Evolutionary conservation across 2,113 vertebrate genomes (phyloP).

Genomic region (Petrocephalus zakoni): DNA sequence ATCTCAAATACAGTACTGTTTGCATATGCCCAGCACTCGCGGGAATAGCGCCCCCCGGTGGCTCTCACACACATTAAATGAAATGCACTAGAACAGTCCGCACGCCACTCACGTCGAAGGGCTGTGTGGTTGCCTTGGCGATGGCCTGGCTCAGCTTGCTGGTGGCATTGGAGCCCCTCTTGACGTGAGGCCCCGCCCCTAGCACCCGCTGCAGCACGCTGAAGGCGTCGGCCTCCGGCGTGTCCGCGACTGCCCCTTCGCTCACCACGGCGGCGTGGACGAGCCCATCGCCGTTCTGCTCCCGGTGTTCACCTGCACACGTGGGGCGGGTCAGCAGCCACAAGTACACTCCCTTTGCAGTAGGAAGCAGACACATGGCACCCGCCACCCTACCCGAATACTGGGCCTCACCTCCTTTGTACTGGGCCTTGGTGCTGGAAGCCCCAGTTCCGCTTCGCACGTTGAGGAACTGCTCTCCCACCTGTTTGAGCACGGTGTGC

Average conservation of each 20-base stretch:
- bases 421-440: constrained; percentile 66
- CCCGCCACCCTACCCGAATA: not conserved
- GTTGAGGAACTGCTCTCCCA: constrained; percentile 92
- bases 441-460: constrained; percentile 79
- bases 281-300: constrained; percentile 60
- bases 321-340: not conserved
- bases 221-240: constrained; percentile 74
- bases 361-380: not conserved
- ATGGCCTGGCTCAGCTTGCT: constrained; percentile 71
- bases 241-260: constrained; percentile 67
- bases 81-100: too few relatives aligned
- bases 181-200: constrained; percentile 79
- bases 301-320: constrained; percentile 74
- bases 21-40: not conserved
- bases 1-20: not conserved
- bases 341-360: not conserved
- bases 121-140: constrained; percentile 67
- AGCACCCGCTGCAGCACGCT: constrained; percentile 84
- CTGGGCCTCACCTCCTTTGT: constrained; percentile 74
- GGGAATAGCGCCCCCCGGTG: not conserved
- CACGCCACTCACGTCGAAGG: constrained; percentile 76
- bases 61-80: not conserved
- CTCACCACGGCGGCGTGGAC: constrained; percentile 79
- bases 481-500: constrained; percentile 77
- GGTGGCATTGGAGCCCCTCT: constrained; percentile 72